Conservation (phyloP, 2,113 vertebrate genomes). For the Stigmatopora nigra region DNA sequence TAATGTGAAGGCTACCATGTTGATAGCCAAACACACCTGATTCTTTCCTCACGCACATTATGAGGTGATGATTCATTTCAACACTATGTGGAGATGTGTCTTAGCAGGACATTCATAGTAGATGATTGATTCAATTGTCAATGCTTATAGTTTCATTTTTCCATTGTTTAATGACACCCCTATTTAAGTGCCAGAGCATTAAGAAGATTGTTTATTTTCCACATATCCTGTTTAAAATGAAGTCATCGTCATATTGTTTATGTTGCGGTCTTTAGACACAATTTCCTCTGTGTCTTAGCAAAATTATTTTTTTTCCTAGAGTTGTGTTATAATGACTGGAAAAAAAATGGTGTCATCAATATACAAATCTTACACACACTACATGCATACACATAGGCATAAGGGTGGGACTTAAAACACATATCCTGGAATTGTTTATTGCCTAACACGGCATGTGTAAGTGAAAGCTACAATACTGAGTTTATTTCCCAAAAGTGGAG, state of each 20-base stretch:
- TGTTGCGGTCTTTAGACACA: background rate
- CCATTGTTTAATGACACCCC: background rate
- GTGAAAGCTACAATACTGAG: constrained; percentile 8
- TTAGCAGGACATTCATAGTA: background rate
- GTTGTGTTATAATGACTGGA: background rate
- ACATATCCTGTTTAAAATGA: background rate
- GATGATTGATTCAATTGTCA: too few relatives aligned
- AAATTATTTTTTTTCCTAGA: background rate
- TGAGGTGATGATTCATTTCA: constrained; percentile 34
- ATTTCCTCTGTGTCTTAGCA: background rate
- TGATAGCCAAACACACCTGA: constrained; percentile 23
- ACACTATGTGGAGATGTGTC: constrained; percentile 24
- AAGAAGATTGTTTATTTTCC: background rate
- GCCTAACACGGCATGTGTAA: constrained; percentile 22
- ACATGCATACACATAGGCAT: constrained; percentile 4
- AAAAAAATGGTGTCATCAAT: background rate
- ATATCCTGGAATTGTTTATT: constrained; percentile 33
- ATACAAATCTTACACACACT: background rate
- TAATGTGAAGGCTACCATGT: constrained; percentile 26
- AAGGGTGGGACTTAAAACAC: constrained; percentile 22
- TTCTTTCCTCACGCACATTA: background rate
- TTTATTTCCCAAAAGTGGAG: constrained; percentile 31
- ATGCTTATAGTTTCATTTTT: background rate
- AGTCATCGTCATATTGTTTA: too few relatives aligned
- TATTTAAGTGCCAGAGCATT: background rate